These are phyloP conservation scores for Otolemur crassicaudatus DNA, from an alignment of 2,797 vertebrate species.

Conservation along the genomic window DNA sequence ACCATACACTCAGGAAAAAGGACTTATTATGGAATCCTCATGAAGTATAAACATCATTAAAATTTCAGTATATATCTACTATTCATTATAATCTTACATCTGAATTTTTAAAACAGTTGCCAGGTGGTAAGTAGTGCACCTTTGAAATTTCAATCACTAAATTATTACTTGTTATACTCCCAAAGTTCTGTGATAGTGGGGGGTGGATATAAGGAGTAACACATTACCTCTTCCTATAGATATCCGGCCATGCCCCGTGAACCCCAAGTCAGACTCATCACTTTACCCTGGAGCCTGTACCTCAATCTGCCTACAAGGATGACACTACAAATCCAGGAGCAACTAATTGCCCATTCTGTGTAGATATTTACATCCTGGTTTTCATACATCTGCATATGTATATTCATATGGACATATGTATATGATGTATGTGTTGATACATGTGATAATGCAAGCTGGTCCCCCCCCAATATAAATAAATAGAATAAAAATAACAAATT, in stretches of 20 bases:
- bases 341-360: not conserved
- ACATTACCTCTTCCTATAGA: not conserved
- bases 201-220: not conserved
- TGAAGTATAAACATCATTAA: not conserved
- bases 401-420: not conserved
- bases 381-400: not conserved
- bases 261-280: not conserved
- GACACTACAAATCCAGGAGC: not conserved
- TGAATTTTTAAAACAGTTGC: slow-evolving; percentile 2
- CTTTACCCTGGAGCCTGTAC: not conserved
- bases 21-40: not conserved
- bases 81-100: not conserved
- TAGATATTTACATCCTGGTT: not conserved
- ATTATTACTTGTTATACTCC: not conserved
- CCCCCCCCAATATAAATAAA: not conserved
- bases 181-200: not conserved
- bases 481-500: not conserved
- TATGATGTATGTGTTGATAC: not conserved
- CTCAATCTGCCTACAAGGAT: not conserved
- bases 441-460: not conserved
- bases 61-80: not conserved
- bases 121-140: not conserved
- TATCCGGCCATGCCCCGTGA: too few relatives aligned
- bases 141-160: not conserved
- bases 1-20: not conserved